phyloP scores from a whole-genome alignment of 2,113 vertebrate species.

The Aspiorhynchus laticeps region DNA sequence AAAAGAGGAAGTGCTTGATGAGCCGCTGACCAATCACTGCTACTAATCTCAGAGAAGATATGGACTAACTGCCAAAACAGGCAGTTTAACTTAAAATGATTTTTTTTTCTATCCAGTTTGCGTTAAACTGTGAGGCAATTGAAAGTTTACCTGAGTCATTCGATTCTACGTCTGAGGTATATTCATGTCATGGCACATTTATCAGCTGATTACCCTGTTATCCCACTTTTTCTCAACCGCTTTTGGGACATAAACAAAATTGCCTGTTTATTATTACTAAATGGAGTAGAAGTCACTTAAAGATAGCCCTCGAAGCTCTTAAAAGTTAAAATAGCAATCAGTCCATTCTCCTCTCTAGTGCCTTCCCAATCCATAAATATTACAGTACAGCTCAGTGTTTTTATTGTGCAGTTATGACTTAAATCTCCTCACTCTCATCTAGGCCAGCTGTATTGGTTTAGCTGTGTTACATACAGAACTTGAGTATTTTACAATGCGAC shows the following conservation, averaged over 20 bases:
- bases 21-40: slow-evolving; percentile 73
- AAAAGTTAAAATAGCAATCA: slow-evolving; percentile 47
- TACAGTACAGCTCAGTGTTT: slow-evolving; percentile 43
- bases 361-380: slow-evolving; percentile 22
- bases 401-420: slow-evolving; percentile 50
- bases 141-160: slow-evolving; percentile 80
- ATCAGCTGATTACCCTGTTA: slow-evolving; percentile 67
- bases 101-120: slow-evolving; percentile 57
- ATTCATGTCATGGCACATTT: slow-evolving; percentile 73
- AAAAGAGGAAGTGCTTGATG: slow-evolving; percentile 76
- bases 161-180: slow-evolving; percentile 75
- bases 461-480: slow-evolving; percentile 15
- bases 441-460: slow-evolving; percentile 30
- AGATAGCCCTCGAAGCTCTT: slow-evolving; percentile 51
- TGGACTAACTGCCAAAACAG: slow-evolving; percentile 65
- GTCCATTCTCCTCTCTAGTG: slow-evolving; percentile 52
- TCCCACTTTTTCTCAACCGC: slow-evolving; percentile 57
- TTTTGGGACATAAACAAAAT: slow-evolving; percentile 43
- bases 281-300: slow-evolving; percentile 51
- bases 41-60: slow-evolving; percentile 58
- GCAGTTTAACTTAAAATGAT: slow-evolving; percentile 68
- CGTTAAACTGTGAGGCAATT: slow-evolving; percentile 74
- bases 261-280: slow-evolving; percentile 59
- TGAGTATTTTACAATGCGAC: not conserved
- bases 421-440: slow-evolving; percentile 20